Evolutionary conservation across 1,140 invertebrate genomes (phyloP).

Genomic region (Cyclina sinensis): DNA sequence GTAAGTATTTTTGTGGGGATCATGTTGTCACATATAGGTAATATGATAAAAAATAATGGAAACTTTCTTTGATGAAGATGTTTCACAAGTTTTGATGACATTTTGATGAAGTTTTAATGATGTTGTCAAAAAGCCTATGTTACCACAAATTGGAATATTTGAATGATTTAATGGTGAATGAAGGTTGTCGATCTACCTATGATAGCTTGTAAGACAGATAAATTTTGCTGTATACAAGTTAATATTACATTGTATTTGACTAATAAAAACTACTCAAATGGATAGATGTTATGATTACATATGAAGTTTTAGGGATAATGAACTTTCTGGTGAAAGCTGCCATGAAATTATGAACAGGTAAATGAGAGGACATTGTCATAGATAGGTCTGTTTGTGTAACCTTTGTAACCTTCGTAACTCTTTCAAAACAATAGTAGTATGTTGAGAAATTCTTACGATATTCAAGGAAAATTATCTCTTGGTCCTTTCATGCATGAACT

Average conservation of each 20-base stretch:
- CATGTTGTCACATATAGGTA: background rate
- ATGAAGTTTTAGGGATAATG: background rate
- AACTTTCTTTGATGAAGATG: background rate
- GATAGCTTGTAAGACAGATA: background rate
- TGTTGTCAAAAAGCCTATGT: constrained; percentile 18
- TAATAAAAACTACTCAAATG: constrained; percentile 5
- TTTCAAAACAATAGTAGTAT: too few species aligned
- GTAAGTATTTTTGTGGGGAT: too few species aligned
- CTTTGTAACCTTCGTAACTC: too few species aligned
- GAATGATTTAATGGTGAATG: background rate
- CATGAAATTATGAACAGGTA: background rate
- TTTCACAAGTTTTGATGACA: background rate
- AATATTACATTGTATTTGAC: background rate
- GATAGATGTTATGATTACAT: background rate
- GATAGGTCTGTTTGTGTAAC: background rate
- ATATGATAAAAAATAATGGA: background rate
- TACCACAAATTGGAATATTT: constrained; percentile 13
- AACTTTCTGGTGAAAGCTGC: background rate
- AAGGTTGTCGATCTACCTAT: background rate
- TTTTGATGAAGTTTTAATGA: constrained; percentile 33
- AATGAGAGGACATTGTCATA: background rate
- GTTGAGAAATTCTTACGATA: too few species aligned
- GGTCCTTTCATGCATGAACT: too few species aligned
- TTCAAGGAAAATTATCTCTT: too few species aligned
- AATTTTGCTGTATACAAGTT: background rate